Percentiles rank a stretch among this genome's conserved stretches.
Evolutionary conservation across 2,113 vertebrate genomes (phyloP).

Genomic region (Tor tambroides): DNA sequence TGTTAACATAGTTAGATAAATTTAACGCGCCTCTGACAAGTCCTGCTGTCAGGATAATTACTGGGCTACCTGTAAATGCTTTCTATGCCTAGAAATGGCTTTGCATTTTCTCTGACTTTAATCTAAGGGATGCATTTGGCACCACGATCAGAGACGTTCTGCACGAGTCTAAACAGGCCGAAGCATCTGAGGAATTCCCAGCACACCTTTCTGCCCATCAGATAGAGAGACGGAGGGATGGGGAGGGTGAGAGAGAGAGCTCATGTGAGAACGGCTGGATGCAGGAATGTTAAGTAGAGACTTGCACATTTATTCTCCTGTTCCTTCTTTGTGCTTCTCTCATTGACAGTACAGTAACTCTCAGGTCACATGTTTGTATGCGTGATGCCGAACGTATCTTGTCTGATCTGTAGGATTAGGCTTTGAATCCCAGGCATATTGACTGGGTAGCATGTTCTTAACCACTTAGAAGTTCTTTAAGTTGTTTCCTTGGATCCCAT

Average conservation of each 20-base stretch:
- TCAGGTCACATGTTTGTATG: neutral
- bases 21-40: neutral
- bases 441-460: neutral
- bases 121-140: neutral
- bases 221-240: conserved; percentile 13
- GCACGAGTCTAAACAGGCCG: conserved; percentile 52
- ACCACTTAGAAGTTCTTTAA: neutral
- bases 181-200: conserved; percentile 69
- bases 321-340: neutral
- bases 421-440: neutral
- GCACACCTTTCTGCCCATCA: conserved; percentile 68
- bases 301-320: conserved; percentile 9
- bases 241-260: conserved; percentile 14
- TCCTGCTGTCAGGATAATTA: neutral
- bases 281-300: conserved; percentile 24
- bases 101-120: neutral
- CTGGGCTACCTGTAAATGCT: neutral
- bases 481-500: neutral
- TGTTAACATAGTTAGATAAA: neutral
- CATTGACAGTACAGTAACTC: neutral
- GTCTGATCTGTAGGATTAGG: neutral
- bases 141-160: neutral
- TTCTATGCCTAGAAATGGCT: neutral
- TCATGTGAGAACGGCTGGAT: conserved; percentile 46
- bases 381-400: neutral